phyloP scores from a whole-genome alignment of 1,140 invertebrate genomes.

The Atta texana region DNA sequence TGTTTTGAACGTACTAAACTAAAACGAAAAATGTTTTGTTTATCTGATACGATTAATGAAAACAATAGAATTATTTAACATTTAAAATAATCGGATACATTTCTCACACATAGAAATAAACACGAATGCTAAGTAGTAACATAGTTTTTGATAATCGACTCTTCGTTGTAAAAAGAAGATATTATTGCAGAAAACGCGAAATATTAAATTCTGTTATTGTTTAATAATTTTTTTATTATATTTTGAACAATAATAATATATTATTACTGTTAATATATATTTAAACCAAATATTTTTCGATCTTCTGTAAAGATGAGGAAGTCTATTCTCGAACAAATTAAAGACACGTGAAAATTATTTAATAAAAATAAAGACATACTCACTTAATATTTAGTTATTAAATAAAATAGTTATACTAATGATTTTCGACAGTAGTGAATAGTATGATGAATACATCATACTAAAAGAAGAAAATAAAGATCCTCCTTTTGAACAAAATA shows the following conservation, averaged over 20 bases:
- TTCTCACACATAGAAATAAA: not conserved
- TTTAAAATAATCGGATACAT: not conserved
- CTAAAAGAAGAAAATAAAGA: too few species aligned
- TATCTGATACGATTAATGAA: not conserved
- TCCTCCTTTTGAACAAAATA: too few species aligned
- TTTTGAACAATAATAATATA: too few species aligned
- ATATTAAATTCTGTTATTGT: not conserved
- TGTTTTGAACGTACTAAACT: not conserved
- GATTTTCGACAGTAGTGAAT: not conserved
- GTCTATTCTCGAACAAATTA: not conserved
- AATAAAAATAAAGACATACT: not conserved
- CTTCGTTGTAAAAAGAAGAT: not conserved
- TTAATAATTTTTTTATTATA: not conserved
- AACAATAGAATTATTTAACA: not conserved
- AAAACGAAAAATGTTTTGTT: not conserved
- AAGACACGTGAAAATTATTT: not conserved
- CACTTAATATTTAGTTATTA: not conserved
- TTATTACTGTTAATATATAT: not conserved
- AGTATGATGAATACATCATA: too few species aligned
- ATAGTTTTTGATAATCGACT: not conserved
- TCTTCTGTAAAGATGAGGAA: not conserved
- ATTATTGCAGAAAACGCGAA: not conserved
- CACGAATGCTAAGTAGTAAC: not conserved
- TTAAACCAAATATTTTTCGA: conserved; percentile 5
- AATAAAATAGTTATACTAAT: not conserved